These are phyloP conservation scores for Bucco capensis DNA, from an alignment of 2,113 vertebrate genomes.

Conservation along the genomic window DNA sequence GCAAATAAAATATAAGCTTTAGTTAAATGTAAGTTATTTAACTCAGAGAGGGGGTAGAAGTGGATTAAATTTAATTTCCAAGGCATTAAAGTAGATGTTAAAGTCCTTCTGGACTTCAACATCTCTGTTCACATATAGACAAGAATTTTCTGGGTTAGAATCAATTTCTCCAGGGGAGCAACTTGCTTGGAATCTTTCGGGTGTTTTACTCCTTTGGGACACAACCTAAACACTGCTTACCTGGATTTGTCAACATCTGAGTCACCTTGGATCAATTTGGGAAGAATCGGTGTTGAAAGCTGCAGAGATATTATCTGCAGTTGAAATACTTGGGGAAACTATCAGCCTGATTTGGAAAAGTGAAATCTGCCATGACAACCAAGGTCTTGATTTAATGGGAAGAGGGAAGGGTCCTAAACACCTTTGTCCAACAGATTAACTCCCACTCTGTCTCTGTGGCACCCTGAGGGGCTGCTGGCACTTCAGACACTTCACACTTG, in stretches of 20 bases:
- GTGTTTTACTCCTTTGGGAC: not conserved
- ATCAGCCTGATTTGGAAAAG: not conserved
- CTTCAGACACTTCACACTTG: not conserved
- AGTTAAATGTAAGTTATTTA: not conserved
- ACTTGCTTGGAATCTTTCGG: not conserved
- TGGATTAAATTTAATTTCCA: not conserved
- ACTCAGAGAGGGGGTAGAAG: not conserved
- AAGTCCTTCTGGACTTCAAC: not conserved
- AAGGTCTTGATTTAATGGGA: not conserved
- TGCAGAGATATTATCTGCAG: not conserved
- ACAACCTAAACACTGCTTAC: not conserved
- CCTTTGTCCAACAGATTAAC: not conserved
- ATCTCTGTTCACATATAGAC: not conserved
- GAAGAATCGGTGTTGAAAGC: slow-evolving; percentile 2
- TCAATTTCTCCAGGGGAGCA: not conserved
- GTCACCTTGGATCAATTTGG: not conserved
- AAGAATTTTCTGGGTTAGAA: not conserved
- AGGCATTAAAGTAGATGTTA: not conserved
- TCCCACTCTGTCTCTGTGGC: not conserved
- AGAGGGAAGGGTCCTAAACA: not conserved
- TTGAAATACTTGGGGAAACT: not conserved
- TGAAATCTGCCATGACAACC: not conserved
- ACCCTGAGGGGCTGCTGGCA: not conserved
- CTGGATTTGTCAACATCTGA: not conserved
- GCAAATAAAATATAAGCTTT: not conserved